These are phyloP conservation scores for Rhizomys pruinosus DNA, from an alignment of 2,113 vertebrate species.

Conservation along the genomic window DNA sequence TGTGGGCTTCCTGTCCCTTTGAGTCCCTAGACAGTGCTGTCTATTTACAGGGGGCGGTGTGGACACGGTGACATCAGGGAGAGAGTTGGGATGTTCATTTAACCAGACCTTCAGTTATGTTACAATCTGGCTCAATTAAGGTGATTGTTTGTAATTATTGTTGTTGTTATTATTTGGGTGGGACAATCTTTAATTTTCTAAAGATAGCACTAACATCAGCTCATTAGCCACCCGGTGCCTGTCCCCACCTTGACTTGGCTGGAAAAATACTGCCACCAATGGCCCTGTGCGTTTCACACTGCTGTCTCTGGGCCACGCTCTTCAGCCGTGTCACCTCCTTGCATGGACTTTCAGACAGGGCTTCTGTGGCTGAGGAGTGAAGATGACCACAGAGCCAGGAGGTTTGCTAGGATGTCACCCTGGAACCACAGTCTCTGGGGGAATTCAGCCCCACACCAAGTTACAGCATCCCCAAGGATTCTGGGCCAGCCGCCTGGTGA, in stretches of 20 bases:
- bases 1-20: neutral
- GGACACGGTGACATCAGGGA: slow-evolving; percentile 50
- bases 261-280: neutral
- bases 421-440: neutral
- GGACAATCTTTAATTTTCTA: slow-evolving; percentile 88
- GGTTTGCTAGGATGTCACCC: neutral
- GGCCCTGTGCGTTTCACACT: neutral
- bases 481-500: neutral
- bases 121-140: slow-evolving; percentile 66
- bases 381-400: neutral
- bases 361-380: rapidly evolving
- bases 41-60: neutral
- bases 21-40: neutral
- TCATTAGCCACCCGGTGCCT: slow-evolving; percentile 33
- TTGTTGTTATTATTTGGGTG: slow-evolving; percentile 72
- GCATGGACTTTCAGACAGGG: neutral
- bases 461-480: rapidly evolving
- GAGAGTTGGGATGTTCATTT: slow-evolving; percentile 52
- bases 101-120: slow-evolving; percentile 46
- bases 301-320: rapidly evolving
- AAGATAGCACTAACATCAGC: slow-evolving; percentile 84
- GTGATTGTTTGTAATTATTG: slow-evolving; percentile 71
- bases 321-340: neutral
- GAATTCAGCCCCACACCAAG: rapidly evolving
- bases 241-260: neutral